phyloP scores from a whole-genome alignment of 2,113 vertebrate species.

The Lophochroa leadbeateri region DNA sequence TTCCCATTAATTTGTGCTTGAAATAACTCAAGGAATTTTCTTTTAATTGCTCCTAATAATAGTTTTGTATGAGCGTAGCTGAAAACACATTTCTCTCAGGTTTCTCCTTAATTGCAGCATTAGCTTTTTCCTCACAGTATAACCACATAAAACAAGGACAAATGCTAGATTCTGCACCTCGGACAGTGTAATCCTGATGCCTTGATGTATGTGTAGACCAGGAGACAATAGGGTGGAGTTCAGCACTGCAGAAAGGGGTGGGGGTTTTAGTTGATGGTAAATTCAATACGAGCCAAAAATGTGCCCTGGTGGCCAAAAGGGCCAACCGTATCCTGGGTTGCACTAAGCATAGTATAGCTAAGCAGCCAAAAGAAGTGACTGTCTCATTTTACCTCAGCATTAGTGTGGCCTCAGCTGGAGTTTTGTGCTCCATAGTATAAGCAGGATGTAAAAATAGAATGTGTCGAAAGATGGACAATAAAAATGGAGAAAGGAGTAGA shows the following conservation, averaged over 20 bases:
- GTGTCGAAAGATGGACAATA: neutral
- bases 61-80: neutral
- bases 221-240: too few relatives aligned
- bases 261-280: neutral
- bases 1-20: neutral
- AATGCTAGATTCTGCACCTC: neutral
- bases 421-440: neutral
- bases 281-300: neutral
- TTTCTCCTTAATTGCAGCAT: neutral
- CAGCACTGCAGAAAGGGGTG: neutral
- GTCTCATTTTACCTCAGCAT: neutral
- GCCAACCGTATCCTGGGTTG: neutral
- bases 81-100: neutral
- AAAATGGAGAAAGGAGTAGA: neutral
- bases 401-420: neutral
- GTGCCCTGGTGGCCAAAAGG: neutral
- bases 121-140: neutral
- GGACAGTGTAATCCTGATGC: neutral
- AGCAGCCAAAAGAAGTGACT: fast-evolving
- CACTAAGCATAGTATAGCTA: neutral
- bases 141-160: neutral
- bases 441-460: neutral
- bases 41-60: slow-evolving; percentile 19
- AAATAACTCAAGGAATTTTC: neutral
- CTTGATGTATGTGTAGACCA: neutral